These are phyloP conservation scores for Troglohyphantes excavatus DNA, from an alignment of 2,888 invertebrate species.

Conservation along the genomic window DNA sequence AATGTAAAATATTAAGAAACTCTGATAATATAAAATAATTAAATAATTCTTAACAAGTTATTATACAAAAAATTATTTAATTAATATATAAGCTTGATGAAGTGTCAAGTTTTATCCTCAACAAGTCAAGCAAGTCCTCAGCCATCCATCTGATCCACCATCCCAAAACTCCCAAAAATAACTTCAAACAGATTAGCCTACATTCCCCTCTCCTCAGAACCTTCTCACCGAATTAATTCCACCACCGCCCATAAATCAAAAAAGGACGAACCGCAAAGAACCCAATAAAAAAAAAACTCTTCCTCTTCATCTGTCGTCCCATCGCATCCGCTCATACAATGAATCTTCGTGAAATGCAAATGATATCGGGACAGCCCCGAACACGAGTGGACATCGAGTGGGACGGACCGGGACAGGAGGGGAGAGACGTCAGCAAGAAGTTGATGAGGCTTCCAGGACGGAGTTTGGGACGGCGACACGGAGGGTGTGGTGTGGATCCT, in stretches of 20 bases:
- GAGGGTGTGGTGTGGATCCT: too few species aligned
- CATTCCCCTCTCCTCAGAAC: constrained; percentile 19
- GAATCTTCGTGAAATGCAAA: constrained; percentile 56
- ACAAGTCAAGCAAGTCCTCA: too few species aligned
- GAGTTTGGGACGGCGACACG: too few species aligned
- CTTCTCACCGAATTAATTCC: constrained; percentile 36
- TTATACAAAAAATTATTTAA: too few species aligned
- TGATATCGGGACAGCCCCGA: constrained; percentile 53
- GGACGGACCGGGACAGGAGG: constrained; percentile 52
- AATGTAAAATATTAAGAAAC: too few species aligned
- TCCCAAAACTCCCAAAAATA: constrained; percentile 22
- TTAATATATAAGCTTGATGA: too few species aligned
- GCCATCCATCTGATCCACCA: background rate
- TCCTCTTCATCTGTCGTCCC: too few species aligned
- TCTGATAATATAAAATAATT: too few species aligned
- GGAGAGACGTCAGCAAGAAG: constrained; percentile 41
- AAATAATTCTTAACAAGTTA: too few species aligned
- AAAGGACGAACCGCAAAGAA: constrained; percentile 9
- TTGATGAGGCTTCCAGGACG: too few species aligned
- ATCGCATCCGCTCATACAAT: constrained; percentile 12
- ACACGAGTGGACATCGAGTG: constrained; percentile 59
- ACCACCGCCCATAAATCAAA: background rate
- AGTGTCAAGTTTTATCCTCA: too few species aligned
- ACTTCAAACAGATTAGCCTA: constrained; percentile 59
- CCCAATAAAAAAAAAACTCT: background rate